phyloP scores from a whole-genome alignment of 1,140 invertebrate genomes.

The Zaprionus camerounensis region DNA sequence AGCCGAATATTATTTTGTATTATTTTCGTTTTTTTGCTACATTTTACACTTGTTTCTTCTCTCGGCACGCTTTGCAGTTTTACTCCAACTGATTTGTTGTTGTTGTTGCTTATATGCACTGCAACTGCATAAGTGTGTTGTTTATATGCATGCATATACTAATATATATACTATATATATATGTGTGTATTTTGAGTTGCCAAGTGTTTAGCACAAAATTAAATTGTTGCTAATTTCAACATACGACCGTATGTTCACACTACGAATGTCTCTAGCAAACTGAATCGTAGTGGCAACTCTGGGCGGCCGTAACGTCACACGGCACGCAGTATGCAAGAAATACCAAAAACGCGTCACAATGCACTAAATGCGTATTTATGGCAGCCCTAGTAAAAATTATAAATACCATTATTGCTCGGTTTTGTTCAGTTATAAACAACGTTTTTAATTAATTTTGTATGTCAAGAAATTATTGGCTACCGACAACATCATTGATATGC shows the following conservation, averaged over 20 bases:
- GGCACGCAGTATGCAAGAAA: not conserved
- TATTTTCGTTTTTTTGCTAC: constrained; percentile 21
- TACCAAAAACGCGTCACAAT: constrained; percentile 39
- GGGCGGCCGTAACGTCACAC: not conserved
- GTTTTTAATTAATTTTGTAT: not conserved
- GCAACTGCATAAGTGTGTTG: constrained; percentile 29
- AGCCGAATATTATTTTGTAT: constrained; percentile 32
- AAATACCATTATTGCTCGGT: not conserved
- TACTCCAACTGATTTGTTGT: constrained; percentile 5
- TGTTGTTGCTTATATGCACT: constrained; percentile 38
- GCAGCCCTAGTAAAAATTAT: constrained; percentile 3
- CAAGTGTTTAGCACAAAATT: constrained; percentile 47
- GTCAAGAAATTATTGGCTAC: too few relatives aligned
- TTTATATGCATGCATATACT: constrained; percentile 29
- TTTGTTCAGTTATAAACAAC: not conserved
- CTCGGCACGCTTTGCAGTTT: constrained; percentile 16
- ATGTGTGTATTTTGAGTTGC: constrained; percentile 48
- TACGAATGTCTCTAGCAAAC: constrained; percentile 53
- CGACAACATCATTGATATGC: too few relatives aligned
- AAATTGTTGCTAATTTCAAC: constrained; percentile 46
- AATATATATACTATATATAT: constrained; percentile 23
- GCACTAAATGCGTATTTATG: not conserved
- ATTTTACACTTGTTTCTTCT: constrained; percentile 41
- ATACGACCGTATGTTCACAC: constrained; percentile 43
- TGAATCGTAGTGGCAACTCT: constrained; percentile 43